Percentiles rank a stretch among this genome's conserved stretches.
These are phyloP conservation scores for Stratiolaelaps scimitus DNA, from an alignment of 1,140 invertebrate genomes.

Conservation along the genomic window DNA sequence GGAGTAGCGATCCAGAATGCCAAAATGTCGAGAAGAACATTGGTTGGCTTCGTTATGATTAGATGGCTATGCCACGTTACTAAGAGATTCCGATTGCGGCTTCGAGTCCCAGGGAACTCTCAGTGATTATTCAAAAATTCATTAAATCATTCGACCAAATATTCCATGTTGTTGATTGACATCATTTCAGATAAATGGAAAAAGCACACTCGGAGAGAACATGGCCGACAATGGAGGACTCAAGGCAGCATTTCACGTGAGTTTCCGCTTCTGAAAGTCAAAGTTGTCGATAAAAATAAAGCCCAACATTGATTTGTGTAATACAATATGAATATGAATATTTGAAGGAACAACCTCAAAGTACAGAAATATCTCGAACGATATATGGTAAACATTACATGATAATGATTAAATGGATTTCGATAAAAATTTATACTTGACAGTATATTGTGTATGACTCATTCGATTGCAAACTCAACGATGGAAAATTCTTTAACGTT, in stretches of 20 bases:
- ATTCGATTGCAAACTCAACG: too few relatives aligned
- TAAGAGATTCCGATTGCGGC: background rate
- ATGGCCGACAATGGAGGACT: conserved; percentile 88
- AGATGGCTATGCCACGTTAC: background rate
- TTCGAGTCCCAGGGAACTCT: background rate
- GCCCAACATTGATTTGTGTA: background rate
- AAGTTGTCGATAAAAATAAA: background rate
- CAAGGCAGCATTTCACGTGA: conserved; percentile 66
- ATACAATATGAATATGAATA: too few relatives aligned
- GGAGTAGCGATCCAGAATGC: too few relatives aligned
- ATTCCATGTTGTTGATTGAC: conserved; percentile 1
- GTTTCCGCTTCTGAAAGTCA: conserved; percentile 30
- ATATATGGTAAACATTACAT: too few relatives aligned
- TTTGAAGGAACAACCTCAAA: too few relatives aligned
- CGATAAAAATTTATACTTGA: too few relatives aligned
- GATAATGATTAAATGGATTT: too few relatives aligned
- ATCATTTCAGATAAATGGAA: conserved; percentile 51
- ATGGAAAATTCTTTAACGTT: too few relatives aligned
- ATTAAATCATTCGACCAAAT: background rate
- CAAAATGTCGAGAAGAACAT: too few relatives aligned
- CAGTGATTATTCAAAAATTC: background rate
- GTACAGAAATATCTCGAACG: too few relatives aligned
- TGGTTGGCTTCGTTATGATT: too few relatives aligned
- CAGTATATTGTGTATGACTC: too few relatives aligned
- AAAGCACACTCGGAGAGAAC: conserved; percentile 65